Percentiles rank a stretch among this genome's conserved stretches.
Conservation (phyloP, 2,113 vertebrate genomes). For the Theristicus caerulescens region DNA sequence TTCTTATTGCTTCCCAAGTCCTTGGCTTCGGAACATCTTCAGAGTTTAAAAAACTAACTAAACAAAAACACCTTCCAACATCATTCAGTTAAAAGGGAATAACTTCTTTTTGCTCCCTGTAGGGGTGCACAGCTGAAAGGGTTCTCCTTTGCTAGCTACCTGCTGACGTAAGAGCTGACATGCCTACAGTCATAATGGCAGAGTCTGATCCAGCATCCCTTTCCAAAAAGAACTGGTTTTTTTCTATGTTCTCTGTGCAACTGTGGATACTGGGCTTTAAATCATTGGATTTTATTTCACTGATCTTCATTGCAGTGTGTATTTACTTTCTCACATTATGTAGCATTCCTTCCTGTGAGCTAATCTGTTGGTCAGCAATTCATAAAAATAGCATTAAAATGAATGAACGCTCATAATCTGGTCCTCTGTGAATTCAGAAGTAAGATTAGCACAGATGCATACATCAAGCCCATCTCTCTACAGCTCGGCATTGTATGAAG, state of each 20-base stretch:
- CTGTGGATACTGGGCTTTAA: neutral
- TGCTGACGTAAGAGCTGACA: neutral
- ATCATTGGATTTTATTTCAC: neutral
- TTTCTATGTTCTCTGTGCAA: neutral
- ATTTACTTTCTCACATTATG: fast-evolving
- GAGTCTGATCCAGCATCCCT: neutral
- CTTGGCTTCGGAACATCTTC: neutral
- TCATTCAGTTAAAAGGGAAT: neutral
- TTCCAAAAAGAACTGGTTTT: neutral
- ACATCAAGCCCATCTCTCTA: neutral
- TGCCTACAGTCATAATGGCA: neutral
- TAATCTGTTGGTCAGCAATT: neutral
- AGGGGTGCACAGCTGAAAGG: neutral
- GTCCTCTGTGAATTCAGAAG: neutral
- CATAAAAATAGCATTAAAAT: neutral
- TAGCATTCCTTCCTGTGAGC: neutral
- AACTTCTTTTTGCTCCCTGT: neutral
- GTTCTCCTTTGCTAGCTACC: neutral
- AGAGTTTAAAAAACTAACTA: neutral
- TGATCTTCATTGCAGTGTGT: fast-evolving
- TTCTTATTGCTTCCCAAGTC: neutral
- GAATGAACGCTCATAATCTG: neutral
- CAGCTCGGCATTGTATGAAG: neutral
- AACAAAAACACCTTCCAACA: fast-evolving
- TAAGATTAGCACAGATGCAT: neutral